These are phyloP conservation scores for Zaprionus nigranus DNA, from an alignment of 1,140 invertebrate genomes.

Conservation along the genomic window DNA sequence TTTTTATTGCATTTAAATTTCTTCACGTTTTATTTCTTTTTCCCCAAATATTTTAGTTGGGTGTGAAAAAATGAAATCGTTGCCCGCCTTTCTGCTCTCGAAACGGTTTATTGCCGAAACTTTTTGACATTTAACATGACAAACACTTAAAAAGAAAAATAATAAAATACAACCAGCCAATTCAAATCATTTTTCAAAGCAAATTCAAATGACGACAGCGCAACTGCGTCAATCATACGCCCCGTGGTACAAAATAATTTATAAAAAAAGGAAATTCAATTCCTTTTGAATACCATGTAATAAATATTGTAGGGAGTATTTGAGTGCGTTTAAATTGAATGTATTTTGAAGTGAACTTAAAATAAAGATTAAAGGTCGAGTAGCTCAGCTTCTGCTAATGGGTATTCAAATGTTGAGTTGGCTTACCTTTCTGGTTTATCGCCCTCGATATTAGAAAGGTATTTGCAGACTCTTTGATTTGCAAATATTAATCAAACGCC, in stretches of 20 bases:
- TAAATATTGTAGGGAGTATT: not conserved
- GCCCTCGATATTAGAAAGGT: slow-evolving; percentile 10
- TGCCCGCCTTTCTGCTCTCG: not conserved
- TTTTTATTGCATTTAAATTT: not conserved
- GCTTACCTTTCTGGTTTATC: slow-evolving; percentile 24
- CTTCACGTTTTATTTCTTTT: not conserved
- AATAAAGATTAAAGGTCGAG: not conserved
- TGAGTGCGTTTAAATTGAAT: not conserved
- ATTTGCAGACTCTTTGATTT: slow-evolving; percentile 30
- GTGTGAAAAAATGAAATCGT: slow-evolving; percentile 21
- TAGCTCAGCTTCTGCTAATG: not conserved
- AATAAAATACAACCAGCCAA: slow-evolving; percentile 27
- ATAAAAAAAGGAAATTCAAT: slow-evolving; percentile 51
- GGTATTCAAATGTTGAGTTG: not conserved
- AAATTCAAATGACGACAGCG: slow-evolving; percentile 45
- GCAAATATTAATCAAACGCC: slow-evolving; percentile 69
- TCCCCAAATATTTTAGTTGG: not conserved
- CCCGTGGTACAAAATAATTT: slow-evolving; percentile 35
- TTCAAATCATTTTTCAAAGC: slow-evolving; percentile 45
- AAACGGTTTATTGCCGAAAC: slow-evolving; percentile 33
- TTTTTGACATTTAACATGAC: slow-evolving; percentile 50
- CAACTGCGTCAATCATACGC: slow-evolving; percentile 64
- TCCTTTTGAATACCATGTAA: slow-evolving; percentile 28
- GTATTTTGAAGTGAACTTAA: not conserved
- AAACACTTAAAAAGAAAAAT: slow-evolving; percentile 14